Conservation (phyloP, 2,888 invertebrate genomes). For the Leptopilina drosophilae region DNA sequence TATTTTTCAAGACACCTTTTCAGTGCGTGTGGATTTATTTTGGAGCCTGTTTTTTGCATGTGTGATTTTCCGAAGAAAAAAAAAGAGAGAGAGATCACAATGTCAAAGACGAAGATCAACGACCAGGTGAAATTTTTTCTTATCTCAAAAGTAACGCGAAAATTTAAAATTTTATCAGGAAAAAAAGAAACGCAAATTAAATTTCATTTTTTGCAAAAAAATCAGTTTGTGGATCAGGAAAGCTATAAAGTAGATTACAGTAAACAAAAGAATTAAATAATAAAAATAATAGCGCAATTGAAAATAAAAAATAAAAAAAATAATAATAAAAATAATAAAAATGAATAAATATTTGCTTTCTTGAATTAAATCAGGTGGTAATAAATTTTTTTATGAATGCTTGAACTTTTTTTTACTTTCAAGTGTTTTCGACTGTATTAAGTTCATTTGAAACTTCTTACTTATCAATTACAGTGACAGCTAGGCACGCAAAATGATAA, state of each 20-base stretch:
- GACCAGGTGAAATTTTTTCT: conserved; percentile 58
- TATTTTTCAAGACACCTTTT: no score
- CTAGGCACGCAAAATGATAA: conserved; percentile 25
- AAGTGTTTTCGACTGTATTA: background rate
- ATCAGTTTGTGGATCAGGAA: no score
- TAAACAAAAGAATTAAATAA: no score
- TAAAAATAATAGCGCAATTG: no score
- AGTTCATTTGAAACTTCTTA: background rate
- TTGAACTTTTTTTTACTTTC: background rate
- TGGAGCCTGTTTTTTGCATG: background rate
- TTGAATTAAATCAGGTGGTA: background rate
- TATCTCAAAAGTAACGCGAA: background rate
- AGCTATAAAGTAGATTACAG: no score
- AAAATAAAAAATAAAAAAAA: no score
- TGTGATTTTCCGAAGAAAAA: conserved; percentile 25
- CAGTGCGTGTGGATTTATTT: background rate
- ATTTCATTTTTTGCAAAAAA: no score
- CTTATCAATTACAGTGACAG: conserved; percentile 24
- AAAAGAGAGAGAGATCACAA: conserved; percentile 50
- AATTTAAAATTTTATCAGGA: no score
- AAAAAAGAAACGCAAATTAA: no score
- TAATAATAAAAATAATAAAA: no score
- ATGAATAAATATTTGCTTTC: no score
- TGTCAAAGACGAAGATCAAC: conserved; percentile 53
- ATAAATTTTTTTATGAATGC: background rate